Base-by-base conservation (phyloP, 1,140 invertebrate species). In the Cyclargus thomasi region DNA sequence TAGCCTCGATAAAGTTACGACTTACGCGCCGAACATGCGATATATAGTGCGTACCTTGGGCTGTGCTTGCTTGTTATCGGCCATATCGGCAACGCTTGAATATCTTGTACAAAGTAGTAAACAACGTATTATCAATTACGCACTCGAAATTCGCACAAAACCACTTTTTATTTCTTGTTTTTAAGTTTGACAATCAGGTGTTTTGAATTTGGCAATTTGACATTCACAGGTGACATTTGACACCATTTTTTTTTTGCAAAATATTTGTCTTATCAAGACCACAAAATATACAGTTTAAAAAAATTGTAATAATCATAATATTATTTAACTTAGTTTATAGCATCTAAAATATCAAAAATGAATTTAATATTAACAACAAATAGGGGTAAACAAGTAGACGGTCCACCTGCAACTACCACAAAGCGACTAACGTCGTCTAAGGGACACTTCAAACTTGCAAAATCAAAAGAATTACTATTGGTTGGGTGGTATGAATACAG, bases 161-260 rank as follows among this genome's bases (percentile, higher is more conserved):
- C 17, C 17, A 59, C 18, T 20, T 59, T 20, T 18, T 59, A 59
- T 20, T 59, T 11, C 20, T 20, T 20, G 18, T 59, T 59, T 59
- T 59, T 47, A 2, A 39, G 36, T 11, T 57, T 57, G 55, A 57
- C 55, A 57, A 57, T 57, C 55, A 57, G 55, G 10, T 57, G 55
- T 57, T 57, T 20, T 20, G 55, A 39, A 39, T 6, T 39, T 39
- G 1, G 36, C 3, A 39, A 65, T 5, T 7, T 14, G 29, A 16
- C 36, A 53, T 5, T 20, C 22, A 39, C 20, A 17, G 2, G 39
- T 64, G 62, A 63, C 62, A 65, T 14, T 39, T 66, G 53, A 17
- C 53, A 10, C 14, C 14, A 14, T 14, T 8, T 29, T 47, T 47
- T 47, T 47, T 47, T 47, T 47, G 2, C 39, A 47, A 47, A 47